Percentiles rank a stretch among this genome's conserved stretches.
These are phyloP conservation scores for Helogale parvula DNA, from an alignment of 2,113 vertebrate species.

Conservation along the genomic window DNA sequence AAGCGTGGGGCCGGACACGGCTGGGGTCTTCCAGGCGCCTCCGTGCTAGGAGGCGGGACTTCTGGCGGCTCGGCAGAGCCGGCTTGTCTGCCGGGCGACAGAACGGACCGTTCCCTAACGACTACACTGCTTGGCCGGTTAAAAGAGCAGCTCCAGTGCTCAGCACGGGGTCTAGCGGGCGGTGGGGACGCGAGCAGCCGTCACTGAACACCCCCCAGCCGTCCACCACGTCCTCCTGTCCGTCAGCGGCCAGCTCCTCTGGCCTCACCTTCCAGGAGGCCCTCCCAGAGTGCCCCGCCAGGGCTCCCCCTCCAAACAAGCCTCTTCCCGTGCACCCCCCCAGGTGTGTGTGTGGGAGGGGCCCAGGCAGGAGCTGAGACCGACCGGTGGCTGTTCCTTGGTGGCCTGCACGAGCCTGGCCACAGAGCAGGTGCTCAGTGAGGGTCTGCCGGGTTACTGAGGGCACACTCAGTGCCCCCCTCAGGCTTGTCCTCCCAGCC, in stretches of 20 bases:
- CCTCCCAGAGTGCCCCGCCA: background rate
- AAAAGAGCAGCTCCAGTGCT: background rate
- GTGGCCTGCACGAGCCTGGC: background rate
- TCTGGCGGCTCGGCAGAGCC: background rate
- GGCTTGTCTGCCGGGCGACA: background rate
- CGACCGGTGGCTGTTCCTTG: background rate
- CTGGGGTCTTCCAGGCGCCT: background rate
- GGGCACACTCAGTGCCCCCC: background rate
- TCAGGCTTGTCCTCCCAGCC: background rate
- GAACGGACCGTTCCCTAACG: background rate
- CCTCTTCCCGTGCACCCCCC: background rate
- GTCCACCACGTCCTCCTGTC: background rate
- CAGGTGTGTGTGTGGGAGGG: background rate
- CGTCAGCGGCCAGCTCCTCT: background rate
- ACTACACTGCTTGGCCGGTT: background rate
- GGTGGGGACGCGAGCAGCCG: background rate
- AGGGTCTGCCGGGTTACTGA: background rate
- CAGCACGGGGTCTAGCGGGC: background rate
- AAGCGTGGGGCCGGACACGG: background rate
- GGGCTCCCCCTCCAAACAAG: background rate
- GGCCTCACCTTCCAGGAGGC: background rate
- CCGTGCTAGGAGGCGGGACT: background rate
- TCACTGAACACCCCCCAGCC: background rate
- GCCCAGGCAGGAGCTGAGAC: background rate
- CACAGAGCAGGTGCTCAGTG: background rate